These are phyloP conservation scores for Porites lobata DNA, from an alignment of 92 coral and sea anemone genomes.

Conservation along the genomic window DNA sequence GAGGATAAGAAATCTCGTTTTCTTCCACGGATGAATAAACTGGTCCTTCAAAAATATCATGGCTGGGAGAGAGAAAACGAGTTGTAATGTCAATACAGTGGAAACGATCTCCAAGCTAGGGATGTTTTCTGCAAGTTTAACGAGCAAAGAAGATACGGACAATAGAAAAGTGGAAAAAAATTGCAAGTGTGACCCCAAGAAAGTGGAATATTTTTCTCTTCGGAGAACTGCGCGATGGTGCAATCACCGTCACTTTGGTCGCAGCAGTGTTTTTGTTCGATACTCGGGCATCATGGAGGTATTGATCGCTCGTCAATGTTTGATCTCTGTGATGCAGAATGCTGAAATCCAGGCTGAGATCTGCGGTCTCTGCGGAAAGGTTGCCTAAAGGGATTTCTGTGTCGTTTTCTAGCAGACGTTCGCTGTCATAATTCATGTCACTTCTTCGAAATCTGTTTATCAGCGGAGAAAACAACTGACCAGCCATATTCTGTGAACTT, in stretches of 20 bases:
- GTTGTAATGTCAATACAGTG: conserved; percentile 50
- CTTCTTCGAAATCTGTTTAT: background rate
- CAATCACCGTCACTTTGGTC: background rate
- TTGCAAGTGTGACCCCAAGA: conserved; percentile 16
- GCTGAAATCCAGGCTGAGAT: background rate
- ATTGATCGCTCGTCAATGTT: background rate
- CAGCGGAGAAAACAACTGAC: background rate
- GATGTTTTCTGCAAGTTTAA: conserved; percentile 61
- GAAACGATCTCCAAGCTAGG: conserved; percentile 67
- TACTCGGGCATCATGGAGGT: background rate
- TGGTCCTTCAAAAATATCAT: conserved; percentile 56
- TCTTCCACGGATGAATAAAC: conserved; percentile 44
- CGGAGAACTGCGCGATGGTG: too few relatives aligned
- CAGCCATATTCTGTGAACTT: background rate
- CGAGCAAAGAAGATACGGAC: conserved; percentile 38
- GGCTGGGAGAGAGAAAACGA: conserved; percentile 61
- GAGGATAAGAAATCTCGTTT: conserved; percentile 37
- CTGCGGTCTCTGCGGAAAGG: background rate
- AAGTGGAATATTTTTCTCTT: background rate
- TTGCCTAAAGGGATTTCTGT: background rate
- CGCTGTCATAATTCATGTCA: background rate
- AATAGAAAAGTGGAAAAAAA: conserved; percentile 36
- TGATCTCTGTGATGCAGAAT: background rate
- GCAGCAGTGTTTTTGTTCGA: too few relatives aligned
- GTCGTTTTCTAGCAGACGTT: conserved; percentile 30